Evolutionary conservation across 2,888 invertebrate genomes (phyloP).

Genomic region (Eristalis arbustorum): DNA sequence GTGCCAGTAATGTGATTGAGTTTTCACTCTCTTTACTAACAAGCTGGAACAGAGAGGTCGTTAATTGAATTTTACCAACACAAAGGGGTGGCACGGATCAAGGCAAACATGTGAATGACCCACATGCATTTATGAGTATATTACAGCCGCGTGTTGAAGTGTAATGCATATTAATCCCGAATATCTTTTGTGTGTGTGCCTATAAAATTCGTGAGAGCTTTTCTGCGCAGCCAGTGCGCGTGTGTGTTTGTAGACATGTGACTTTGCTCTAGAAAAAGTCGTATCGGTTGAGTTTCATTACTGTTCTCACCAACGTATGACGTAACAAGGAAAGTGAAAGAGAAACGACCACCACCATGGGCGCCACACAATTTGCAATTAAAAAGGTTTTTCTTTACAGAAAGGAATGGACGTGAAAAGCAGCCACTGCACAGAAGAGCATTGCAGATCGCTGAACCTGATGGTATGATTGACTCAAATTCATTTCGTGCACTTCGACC

Average conservation of each 20-base stretch:
- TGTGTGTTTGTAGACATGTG: neutral
- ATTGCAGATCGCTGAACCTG: too few species aligned
- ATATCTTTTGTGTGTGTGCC: neutral
- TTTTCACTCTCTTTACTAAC: neutral
- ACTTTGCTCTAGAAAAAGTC: neutral
- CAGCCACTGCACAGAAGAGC: neutral
- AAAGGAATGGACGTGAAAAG: neutral
- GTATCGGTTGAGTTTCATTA: neutral
- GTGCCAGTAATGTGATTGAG: neutral
- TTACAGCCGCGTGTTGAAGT: neutral
- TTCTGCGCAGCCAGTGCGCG: neutral
- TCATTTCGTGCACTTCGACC: too few species aligned
- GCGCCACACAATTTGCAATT: neutral
- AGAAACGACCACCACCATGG: neutral
- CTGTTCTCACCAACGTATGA: neutral
- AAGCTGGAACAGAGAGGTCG: neutral
- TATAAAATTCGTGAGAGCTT: neutral
- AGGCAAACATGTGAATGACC: neutral
- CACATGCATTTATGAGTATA: neutral
- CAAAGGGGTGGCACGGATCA: neutral
- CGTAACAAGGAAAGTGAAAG: neutral
- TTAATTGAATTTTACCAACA: neutral
- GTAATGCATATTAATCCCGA: neutral
- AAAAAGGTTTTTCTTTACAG: neutral
- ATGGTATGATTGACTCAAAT: too few species aligned